Evolutionary conservation across 2,888 invertebrate genomes (phyloP).

Genomic region (Parnassius glacialis): DNA sequence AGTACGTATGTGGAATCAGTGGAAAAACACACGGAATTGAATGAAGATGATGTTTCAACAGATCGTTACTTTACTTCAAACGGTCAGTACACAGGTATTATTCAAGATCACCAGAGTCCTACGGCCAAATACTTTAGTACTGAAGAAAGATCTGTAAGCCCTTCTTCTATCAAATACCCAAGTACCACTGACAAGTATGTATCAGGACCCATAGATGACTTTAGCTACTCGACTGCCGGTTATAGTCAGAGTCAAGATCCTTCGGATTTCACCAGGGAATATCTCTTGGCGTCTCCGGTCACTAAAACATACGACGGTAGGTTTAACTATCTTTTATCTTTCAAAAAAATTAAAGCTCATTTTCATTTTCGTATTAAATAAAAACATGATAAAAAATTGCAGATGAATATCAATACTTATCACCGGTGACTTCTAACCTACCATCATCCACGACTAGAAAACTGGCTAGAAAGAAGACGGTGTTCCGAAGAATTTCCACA

Average conservation of each 20-base stretch:
- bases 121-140: conserved; percentile 42
- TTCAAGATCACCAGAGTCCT: conserved; percentile 35
- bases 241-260: conserved; percentile 61
- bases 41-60: conserved; percentile 12
- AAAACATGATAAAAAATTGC: conserved; percentile 31
- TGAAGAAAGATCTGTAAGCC: conserved; percentile 40
- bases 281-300: conserved; percentile 69
- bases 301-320: conserved; percentile 72
- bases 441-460: conserved; percentile 47
- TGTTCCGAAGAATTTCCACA: conserved; percentile 37
- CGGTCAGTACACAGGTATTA: conserved; percentile 15
- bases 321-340: conserved; percentile 32
- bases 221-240: conserved; percentile 53
- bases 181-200: conserved; percentile 41
- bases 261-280: conserved; percentile 69
- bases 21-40: conserved; percentile 4
- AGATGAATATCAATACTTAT: conserved; percentile 73
- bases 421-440: conserved; percentile 59
- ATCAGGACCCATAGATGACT: conserved; percentile 53
- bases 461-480: conserved; percentile 53
- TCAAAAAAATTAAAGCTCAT: neutral
- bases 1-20: conserved; percentile 6
- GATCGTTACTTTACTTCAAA: conserved; percentile 16
- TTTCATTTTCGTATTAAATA: neutral
- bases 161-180: conserved; percentile 34